Base-by-base conservation (phyloP, 2,797 vertebrate genomes). In the Streptopelia turtur region DNA sequence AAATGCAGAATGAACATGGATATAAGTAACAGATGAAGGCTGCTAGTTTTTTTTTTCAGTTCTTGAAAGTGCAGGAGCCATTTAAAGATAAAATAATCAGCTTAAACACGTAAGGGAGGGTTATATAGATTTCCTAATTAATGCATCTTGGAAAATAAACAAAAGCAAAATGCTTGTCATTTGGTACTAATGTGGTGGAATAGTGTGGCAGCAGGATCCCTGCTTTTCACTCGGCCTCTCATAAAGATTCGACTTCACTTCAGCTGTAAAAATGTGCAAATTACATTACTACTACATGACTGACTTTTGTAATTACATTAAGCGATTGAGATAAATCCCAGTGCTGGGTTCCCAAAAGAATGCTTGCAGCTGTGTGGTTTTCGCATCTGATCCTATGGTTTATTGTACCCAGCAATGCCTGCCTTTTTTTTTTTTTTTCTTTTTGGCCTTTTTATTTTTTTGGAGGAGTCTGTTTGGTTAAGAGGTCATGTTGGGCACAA, bases 311-410 rank as follows among this genome's bases (percentile, higher is more conserved):
- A 99, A 98, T 98, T 98, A 98, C 98, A 98, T 99, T 99, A 99
- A 98, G 98, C 98, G 97, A 98, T 98, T 98, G 98, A 99, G 98
- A 97, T 98, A 97, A 98, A 97, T 98, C 98, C 98, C 98, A 98
- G 97, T 98, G 98, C 98, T 98, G 98, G 98, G 98, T 99, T 99
- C 99, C 99, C 99, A 98, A 98, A 99, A 99, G 99, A 99, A 99
- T 98, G 98, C 97, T 98, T 98, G 98, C 99, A 99, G 98, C 99
- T 99, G 99, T 98, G 98, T 97, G 95, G 96, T 96, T 97, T 98
- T 98, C 96, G 61, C 98, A 98, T 98, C 97, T 98, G 97, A 98
- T 98, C 96, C 98, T 97, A 93, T 89, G 78, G 88, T 97, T 97
- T 97, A 96, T 91, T 97, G 79, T 98, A 96, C 97, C 97, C 98